These are phyloP conservation scores for Lasiommata megera DNA, from an alignment of 2,888 invertebrate genomes.

Conservation along the genomic window DNA sequence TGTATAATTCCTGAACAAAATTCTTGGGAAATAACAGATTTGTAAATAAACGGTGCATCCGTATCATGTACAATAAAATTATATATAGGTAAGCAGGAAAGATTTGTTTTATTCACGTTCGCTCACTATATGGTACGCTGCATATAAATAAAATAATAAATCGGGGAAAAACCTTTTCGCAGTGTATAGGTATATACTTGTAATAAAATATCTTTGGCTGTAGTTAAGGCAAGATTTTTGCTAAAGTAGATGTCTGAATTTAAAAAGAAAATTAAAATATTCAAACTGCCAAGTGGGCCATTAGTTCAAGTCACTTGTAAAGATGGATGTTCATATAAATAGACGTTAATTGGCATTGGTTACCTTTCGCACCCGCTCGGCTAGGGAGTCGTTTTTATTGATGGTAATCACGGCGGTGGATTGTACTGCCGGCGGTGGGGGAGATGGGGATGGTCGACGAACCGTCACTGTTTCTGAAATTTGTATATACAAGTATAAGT, in stretches of 20 bases:
- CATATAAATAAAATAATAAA: no score
- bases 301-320: background rate
- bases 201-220: no score
- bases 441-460: slow-evolving; percentile 76
- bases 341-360: slow-evolving; percentile 9
- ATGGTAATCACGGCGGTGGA: slow-evolving; percentile 80
- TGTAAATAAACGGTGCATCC: slow-evolving; percentile 7
- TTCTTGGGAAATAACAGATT: background rate
- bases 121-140: no score
- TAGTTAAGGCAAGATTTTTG: no score
- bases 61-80: background rate
- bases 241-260: no score
- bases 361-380: slow-evolving; percentile 86
- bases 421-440: slow-evolving; percentile 48
- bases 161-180: no score
- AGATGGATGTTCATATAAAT: slow-evolving; percentile 14
- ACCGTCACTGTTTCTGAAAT: slow-evolving; percentile 66
- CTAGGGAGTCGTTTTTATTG: slow-evolving; percentile 85
- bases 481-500: background rate
- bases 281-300: slow-evolving; percentile 4
- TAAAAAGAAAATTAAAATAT: no score
- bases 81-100: no score
- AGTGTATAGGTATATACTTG: no score
- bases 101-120: no score
- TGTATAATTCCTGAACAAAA: slow-evolving; percentile 9